Percentiles rank a stretch among this genome's conserved stretches.
These are phyloP conservation scores for Dryomyza anilis DNA, from an alignment of 2,888 invertebrate species.

Conservation along the genomic window DNA sequence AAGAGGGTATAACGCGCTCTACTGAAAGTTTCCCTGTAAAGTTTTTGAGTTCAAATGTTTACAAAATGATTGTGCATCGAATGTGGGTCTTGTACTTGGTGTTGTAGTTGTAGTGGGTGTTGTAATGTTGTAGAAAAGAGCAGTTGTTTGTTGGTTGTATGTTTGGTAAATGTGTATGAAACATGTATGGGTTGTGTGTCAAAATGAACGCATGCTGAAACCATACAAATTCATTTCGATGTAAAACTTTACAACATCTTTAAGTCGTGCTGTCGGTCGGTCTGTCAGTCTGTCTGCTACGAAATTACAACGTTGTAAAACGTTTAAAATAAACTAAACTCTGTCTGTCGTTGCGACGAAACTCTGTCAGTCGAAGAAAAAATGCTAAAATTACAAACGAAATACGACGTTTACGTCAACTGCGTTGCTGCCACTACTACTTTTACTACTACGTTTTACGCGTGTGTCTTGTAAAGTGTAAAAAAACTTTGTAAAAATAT, in stretches of 20 bases:
- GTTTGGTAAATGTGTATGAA: too few species aligned
- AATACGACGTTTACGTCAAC: too few species aligned
- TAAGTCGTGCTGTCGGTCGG: background rate
- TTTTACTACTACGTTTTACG: too few species aligned
- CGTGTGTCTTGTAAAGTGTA: background rate
- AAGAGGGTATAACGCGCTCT: background rate
- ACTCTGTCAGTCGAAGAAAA: too few species aligned
- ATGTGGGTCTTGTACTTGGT: background rate
- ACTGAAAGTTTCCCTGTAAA: slow-evolving; percentile 6
- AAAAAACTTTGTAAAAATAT: slow-evolving; percentile 5
- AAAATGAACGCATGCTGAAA: slow-evolving; percentile 13
- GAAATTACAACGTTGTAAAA: too few species aligned
- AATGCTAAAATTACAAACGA: too few species aligned
- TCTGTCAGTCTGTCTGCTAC: background rate
- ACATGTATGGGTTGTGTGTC: background rate
- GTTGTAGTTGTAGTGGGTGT: slow-evolving; percentile 1
- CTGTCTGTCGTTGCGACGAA: too few species aligned
- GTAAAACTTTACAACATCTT: background rate
- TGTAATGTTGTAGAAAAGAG: background rate
- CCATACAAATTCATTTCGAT: slow-evolving; percentile 15
- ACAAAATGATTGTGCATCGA: slow-evolving; percentile 24
- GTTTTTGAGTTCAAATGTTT: background rate
- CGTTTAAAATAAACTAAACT: too few species aligned
- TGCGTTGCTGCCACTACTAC: too few species aligned
- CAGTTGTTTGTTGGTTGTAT: background rate